These are phyloP conservation scores for Delphinus delphis DNA, from an alignment of 2,113 vertebrate species.

Conservation along the genomic window DNA sequence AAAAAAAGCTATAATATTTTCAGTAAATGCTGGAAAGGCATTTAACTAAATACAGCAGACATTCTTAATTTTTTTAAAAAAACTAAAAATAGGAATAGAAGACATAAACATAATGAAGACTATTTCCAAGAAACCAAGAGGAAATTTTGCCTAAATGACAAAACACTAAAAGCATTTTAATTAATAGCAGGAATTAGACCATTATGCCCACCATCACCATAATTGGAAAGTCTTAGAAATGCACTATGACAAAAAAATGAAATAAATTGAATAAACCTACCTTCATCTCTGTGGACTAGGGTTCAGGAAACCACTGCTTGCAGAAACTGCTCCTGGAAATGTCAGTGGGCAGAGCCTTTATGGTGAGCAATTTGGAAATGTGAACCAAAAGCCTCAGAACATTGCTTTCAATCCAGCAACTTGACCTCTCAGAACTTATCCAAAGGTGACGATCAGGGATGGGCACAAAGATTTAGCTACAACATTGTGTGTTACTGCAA, in stretches of 20 bases:
- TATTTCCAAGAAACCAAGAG: constrained; percentile 8
- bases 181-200: not conserved
- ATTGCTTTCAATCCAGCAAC: not conserved
- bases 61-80: not conserved
- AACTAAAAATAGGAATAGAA: not conserved
- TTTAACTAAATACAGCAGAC: not conserved
- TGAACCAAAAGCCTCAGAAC: not conserved
- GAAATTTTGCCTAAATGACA: not conserved
- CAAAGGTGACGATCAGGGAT: not conserved
- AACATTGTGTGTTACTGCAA: not conserved
- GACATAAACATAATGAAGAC: not conserved
- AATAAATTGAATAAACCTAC: not conserved
- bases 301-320: not conserved
- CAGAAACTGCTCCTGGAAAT: not conserved
- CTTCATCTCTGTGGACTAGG: not conserved
- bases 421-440: not conserved
- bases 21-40: not conserved
- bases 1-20: not conserved
- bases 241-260: not conserved
- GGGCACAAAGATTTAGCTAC: not conserved
- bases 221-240: not conserved
- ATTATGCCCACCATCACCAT: not conserved
- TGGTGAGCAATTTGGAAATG: not conserved
- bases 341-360: not conserved
- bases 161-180: not conserved